Evolutionary conservation across 2,113 vertebrate genomes (phyloP), one percentile per base, ranked within the genome.

Genomic region (Origma solitaria): DNA sequence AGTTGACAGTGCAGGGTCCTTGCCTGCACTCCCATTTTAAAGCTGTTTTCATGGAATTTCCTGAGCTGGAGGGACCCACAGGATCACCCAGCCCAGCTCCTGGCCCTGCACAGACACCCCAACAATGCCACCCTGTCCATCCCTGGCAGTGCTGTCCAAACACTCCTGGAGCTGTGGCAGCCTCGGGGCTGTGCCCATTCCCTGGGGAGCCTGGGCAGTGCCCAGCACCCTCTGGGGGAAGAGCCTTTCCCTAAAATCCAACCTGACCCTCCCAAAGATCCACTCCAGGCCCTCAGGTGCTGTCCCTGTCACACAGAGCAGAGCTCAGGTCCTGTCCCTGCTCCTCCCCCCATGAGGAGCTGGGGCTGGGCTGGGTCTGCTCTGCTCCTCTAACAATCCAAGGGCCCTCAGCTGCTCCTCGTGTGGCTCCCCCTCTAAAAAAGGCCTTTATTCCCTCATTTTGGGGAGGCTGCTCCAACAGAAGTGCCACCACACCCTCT

Each of bases 261-360:
- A 0, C 38, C 61, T 3, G 8, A 30, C 0, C 15, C 25, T 54
- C 5, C n/a, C n/a, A n/a, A n/a, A n/a, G n/a, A n/a, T n/a, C n/a
- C 21, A 1, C 77, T 31, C 5, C 33, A 66, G 76, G 20, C 38
- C 12, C 76, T n/a, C 33, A 23, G 49, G 9, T 9, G 8, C 31
- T 31, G 60, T 44, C 58, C 47, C 47, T 8, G 47, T 62, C 47
- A 5, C 44, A 10, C 3, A 14, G 56, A 19, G 56, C 45, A 61
- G 58, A 51, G 58, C 25, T 53, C 31, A 9, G 38, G 4, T 23
- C 58, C 47, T 62, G 75, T 10, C 49, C 15, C 58, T 57, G 53
- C 33, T 28, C 13, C 13, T 28, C 15, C 40, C 20, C 25, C 22
- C 70, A 42, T 1, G 4, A 54, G 5, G 21, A 73, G 33, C 1